Evolutionary conservation across 2,113 vertebrate genomes (phyloP).

Genomic region (Euleptes europaea): DNA sequence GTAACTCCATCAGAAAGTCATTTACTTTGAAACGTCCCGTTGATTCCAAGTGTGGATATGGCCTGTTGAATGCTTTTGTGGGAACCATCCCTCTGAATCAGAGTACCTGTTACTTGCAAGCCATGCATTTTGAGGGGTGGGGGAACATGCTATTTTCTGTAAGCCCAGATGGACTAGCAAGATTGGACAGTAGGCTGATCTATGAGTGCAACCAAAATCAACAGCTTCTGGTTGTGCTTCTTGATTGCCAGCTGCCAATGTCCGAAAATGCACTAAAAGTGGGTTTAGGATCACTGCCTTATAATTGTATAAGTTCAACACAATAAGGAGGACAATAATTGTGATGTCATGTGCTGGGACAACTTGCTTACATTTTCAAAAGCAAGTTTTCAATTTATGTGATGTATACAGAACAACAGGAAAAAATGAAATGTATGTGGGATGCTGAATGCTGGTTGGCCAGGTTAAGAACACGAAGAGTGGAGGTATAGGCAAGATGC

Average conservation of each 20-base stretch:
- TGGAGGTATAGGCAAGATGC: neutral
- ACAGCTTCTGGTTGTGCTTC: neutral
- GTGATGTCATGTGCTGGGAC: neutral
- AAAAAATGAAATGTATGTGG: neutral
- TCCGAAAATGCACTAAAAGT: neutral
- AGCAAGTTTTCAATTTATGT: neutral
- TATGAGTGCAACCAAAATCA: neutral
- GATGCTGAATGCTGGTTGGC: neutral
- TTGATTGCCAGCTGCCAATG: neutral
- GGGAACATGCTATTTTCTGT: neutral
- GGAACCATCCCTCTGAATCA: neutral
- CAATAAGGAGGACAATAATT: neutral
- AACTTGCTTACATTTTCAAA: neutral
- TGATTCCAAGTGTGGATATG: neutral
- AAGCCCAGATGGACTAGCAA: neutral
- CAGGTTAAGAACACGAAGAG: neutral
- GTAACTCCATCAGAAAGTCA: neutral
- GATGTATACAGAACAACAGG: neutral
- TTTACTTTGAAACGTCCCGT: neutral
- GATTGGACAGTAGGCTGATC: neutral
- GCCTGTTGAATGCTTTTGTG: neutral
- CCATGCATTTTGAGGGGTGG: neutral
- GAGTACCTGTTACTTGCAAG: neutral
- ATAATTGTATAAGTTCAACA: neutral
- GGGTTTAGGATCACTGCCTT: neutral